Percentiles rank a stretch among this genome's conserved stretches.
Conservation (phyloP, 1,140 invertebrate species). For the Drosophila kurseongensis region DNA sequence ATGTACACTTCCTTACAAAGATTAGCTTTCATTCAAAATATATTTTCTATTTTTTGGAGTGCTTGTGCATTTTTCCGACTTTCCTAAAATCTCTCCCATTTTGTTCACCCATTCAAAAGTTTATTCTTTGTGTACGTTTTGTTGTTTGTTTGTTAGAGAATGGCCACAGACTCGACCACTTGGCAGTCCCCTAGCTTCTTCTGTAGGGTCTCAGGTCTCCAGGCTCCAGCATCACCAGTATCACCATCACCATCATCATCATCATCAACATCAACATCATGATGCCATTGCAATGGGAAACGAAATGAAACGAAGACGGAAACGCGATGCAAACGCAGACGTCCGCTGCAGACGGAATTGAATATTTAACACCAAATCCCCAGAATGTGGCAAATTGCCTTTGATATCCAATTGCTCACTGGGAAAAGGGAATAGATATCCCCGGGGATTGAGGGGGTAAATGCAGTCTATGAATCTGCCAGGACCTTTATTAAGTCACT, state of each 20-base stretch:
- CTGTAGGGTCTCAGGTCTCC: constrained; percentile 14
- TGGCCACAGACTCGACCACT: constrained; percentile 46
- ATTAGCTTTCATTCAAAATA: no score
- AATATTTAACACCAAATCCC: constrained; percentile 64
- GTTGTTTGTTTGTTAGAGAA: constrained; percentile 44
- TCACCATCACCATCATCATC: constrained; percentile 21
- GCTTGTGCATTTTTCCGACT: background rate
- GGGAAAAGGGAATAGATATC: constrained; percentile 17
- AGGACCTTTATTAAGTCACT: constrained; percentile 39
- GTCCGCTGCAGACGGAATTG: constrained; percentile 61
- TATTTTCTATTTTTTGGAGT: background rate
- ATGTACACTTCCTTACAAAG: no score
- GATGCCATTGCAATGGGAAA: constrained; percentile 47
- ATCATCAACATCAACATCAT: background rate
- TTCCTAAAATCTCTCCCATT: constrained; percentile 10
- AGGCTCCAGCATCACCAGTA: constrained; percentile 12
- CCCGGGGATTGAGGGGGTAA: constrained; percentile 20
- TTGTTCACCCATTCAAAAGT: constrained; percentile 36
- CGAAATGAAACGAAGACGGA: constrained; percentile 54
- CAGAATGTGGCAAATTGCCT: constrained; percentile 59
- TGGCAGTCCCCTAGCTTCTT: constrained; percentile 32
- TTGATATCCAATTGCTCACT: constrained; percentile 56
- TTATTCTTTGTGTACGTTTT: constrained; percentile 37
- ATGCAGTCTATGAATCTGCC: constrained; percentile 20
- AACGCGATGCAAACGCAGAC: constrained; percentile 59